Conservation (phyloP, 2,113 vertebrate genomes). For the Gavia stellata region DNA sequence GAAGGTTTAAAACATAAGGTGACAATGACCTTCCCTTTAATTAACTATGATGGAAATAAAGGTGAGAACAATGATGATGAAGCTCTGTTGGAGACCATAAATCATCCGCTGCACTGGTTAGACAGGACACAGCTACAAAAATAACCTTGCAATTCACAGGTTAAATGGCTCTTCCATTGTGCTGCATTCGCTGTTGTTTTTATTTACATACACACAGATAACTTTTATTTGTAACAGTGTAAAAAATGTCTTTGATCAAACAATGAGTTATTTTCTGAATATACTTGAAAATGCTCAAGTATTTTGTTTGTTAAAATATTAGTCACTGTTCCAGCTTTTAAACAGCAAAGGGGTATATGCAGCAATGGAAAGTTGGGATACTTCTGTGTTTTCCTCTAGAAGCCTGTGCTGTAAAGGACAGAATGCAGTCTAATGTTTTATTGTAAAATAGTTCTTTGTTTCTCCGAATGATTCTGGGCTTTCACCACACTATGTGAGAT, state of each 20-base stretch:
- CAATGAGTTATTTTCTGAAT: neutral
- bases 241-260: neutral
- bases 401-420: neutral
- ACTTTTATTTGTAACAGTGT: neutral
- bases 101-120: constrained; percentile 79
- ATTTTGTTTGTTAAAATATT: neutral
- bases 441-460: neutral
- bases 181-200: neutral
- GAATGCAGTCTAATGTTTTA: neutral
- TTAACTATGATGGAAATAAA: constrained; percentile 99
- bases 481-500: neutral
- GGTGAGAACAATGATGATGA: constrained; percentile 93
- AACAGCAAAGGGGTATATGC: neutral
- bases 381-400: neutral
- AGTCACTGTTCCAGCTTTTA: neutral
- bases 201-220: neutral
- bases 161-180: constrained; percentile 75
- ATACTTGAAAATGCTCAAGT: neutral
- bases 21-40: constrained; percentile 99
- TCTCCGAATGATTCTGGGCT: neutral
- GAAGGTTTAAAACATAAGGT: constrained; percentile 89
- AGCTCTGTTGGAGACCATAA: constrained; percentile 87
- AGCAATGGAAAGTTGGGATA: neutral
- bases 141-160: constrained; percentile 91
- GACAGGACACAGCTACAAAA: constrained; percentile 80